phyloP scores from a whole-genome alignment of 2,113 vertebrate genomes.

The Proteles cristata region DNA sequence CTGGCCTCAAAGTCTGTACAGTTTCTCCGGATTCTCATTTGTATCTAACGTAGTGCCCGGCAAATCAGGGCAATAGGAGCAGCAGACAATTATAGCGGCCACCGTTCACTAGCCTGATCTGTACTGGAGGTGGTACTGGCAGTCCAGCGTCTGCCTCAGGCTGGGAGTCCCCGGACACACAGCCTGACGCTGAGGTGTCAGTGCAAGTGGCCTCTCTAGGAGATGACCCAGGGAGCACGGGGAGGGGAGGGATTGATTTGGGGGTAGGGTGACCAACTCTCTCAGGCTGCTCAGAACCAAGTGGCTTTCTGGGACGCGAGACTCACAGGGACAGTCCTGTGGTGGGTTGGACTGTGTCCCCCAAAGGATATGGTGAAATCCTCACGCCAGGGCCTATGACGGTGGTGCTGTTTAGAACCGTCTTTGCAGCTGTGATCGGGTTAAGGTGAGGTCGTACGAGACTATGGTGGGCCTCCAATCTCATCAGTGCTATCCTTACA shows the following conservation, averaged over 20 bases:
- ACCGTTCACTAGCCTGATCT: no score
- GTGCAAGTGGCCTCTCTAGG: neutral
- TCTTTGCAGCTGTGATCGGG: neutral
- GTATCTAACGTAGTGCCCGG: neutral
- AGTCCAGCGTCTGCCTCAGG: no score
- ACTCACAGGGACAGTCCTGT: neutral
- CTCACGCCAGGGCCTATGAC: neutral
- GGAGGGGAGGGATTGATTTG: neutral
- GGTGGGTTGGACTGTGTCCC: no score
- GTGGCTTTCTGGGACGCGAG: neutral
- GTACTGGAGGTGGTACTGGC: accelerated
- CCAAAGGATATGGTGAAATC: neutral
- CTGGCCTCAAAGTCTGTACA: neutral
- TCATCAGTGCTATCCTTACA: neutral
- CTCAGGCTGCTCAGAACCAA: neutral
- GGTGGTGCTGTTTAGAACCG: neutral
- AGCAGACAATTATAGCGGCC: accelerated
- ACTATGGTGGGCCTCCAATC: neutral
- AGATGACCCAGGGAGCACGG: no score
- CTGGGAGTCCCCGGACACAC: neutral
- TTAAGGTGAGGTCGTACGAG: neutral
- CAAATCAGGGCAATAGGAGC: neutral
- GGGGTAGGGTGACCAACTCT: neutral
- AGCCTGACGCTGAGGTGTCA: neutral
- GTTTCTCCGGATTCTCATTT: neutral